These are phyloP conservation scores for Crotalus tigris DNA, from an alignment of 2,113 vertebrate species.

Conservation along the genomic window DNA sequence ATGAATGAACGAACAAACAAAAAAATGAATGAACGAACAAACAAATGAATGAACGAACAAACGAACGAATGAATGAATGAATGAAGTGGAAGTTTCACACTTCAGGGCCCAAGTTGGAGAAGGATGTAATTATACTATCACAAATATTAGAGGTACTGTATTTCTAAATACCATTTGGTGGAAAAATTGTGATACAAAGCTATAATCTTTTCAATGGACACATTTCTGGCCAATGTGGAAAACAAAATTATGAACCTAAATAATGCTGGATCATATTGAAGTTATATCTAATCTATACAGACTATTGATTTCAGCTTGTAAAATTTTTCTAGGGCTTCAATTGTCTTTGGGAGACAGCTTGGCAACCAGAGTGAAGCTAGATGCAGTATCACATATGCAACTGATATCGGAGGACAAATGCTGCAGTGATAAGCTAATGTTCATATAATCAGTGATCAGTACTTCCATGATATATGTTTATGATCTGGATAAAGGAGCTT, in stretches of 20 bases:
- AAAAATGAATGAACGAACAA: too few relatives aligned
- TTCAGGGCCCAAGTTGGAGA: not conserved
- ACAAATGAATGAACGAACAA: too few relatives aligned
- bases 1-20: too few relatives aligned
- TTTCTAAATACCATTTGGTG: not conserved
- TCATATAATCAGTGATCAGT: not conserved
- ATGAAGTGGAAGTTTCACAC: not conserved
- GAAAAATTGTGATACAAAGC: not conserved
- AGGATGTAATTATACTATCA: not conserved
- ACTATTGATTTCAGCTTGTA: not conserved
- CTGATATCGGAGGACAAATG: not conserved
- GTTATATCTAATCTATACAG: not conserved
- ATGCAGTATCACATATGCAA: not conserved
- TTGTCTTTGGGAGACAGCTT: not conserved
- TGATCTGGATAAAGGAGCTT: not conserved
- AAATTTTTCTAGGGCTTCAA: not conserved
- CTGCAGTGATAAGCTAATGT: not conserved
- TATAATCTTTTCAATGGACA: not conserved
- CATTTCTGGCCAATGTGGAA: not conserved
- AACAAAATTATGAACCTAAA: not conserved
- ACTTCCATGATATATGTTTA: not conserved
- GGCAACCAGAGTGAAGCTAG: not conserved
- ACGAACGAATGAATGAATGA: too few relatives aligned
- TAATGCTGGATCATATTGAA: not conserved
- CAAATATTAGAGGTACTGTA: not conserved